Base-by-base conservation (phyloP, 2,797 vertebrate species). In the Amazona finschi region DNA sequence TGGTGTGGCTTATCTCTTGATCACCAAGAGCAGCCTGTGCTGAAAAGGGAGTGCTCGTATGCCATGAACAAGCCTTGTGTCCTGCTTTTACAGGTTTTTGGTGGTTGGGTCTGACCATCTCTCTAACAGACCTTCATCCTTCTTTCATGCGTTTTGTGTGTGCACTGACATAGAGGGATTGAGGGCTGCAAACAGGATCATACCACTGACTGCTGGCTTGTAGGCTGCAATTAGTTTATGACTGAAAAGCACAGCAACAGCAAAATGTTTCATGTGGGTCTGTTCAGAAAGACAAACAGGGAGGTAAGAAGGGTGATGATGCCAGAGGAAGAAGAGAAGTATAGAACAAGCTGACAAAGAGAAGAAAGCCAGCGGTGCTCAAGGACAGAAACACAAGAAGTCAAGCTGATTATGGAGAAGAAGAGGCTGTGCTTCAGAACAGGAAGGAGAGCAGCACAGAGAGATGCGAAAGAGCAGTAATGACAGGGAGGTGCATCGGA, bases 1-100 rank as follows among this genome's bases (percentile, higher is more conserved):
- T 55, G 65, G 50, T 0, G 0, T 15, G 17, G 25, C 15, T 94
- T 88, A 88, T 81, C 30, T 74, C 33, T 72, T 0, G 0, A 61
- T 39, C 47, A 66, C 17, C 47, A 31, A 33, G 24, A 27, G 20
- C 73, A 84, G 24, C 33, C 62, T 31, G 12, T 65, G 31, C 44
- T 86, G 60, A 19, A 28, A 43, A 66, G 14, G 9, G 36, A 43
- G 22, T 31, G 27, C 28, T 90, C 58, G 50, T 41, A 0, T n/a
- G 25, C 12, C 38, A 27, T 25, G 49, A 84, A 81, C 25, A 19
- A 33, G n/a, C 3, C 33, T 38, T 86, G 84, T 81, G 64, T 24
- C 65, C 15, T 41, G 49, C 7, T 78, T 84, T 91, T 69, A 44
- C 13, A 60, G 46, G 30, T 14, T 74, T 85, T 69, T 61, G 47